Evolutionary conservation across 2,113 vertebrate genomes (phyloP).

Genomic region (Chlamydotis undulata): DNA sequence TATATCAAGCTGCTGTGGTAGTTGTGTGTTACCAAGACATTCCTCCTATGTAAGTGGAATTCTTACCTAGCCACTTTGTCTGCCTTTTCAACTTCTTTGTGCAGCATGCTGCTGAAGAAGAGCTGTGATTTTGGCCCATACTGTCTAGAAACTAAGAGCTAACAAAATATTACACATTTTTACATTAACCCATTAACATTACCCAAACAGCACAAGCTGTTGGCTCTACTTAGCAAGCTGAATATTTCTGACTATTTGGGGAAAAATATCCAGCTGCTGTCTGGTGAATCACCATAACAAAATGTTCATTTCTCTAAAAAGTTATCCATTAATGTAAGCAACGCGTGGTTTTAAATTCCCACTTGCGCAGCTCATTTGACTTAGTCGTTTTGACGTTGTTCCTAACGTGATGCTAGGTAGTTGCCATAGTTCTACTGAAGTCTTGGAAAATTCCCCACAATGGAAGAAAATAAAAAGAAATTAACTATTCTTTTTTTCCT

Average conservation of each 20-base stretch:
- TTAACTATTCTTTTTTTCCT: neutral
- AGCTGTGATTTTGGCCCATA: neutral
- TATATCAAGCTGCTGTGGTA: neutral
- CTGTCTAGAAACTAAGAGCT: neutral
- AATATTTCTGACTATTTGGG: constrained; percentile 30
- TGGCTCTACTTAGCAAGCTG: neutral
- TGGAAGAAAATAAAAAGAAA: neutral
- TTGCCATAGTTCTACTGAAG: neutral
- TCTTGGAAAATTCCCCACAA: neutral
- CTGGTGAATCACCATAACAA: constrained; percentile 37
- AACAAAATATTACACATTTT: neutral
- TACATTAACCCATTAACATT: neutral
- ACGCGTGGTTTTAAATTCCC: neutral
- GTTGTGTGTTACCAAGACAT: neutral
- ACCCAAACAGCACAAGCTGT: neutral
- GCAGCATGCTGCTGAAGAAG: neutral
- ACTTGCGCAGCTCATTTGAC: neutral
- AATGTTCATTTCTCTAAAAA: neutral
- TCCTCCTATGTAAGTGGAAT: neutral
- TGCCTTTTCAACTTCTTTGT: neutral
- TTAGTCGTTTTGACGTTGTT: neutral
- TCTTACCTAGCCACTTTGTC: neutral
- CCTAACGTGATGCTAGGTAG: neutral
- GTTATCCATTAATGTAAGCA: neutral
- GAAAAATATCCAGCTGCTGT: constrained; percentile 24